Evolutionary conservation across 2,113 vertebrate genomes (phyloP).

Genomic region (Dicrurus megarhynchus): DNA sequence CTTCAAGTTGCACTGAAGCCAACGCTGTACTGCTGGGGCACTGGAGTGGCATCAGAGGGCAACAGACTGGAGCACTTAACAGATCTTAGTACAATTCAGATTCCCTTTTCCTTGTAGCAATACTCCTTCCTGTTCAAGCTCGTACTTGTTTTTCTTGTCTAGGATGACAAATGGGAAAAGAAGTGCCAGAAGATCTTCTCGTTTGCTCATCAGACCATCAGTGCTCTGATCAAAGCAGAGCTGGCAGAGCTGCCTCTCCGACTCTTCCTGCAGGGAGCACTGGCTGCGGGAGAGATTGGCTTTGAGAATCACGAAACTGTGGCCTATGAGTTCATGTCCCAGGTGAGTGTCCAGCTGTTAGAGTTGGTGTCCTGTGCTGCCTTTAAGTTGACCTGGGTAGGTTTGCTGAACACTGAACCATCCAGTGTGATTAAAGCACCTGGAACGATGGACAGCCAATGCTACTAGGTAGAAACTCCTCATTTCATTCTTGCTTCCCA

Average conservation of each 20-base stretch:
- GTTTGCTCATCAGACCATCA: conserved; percentile 97
- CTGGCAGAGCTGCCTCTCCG: conserved; percentile 92
- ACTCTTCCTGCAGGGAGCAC: conserved; percentile 95
- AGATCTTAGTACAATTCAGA: background rate
- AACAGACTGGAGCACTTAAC: background rate
- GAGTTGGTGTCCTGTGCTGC: background rate
- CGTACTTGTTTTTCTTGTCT: background rate
- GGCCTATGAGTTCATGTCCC: conserved; percentile 99
- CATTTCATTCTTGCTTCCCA: conserved; percentile 24
- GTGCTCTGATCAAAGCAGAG: conserved; percentile 96
- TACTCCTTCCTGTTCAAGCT: background rate
- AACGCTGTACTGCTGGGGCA: background rate
- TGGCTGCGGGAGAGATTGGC: conserved; percentile 95
- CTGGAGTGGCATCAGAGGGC: background rate
- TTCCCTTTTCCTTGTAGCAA: background rate
- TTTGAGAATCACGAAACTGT: conserved; percentile 99
- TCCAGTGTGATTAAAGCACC: background rate
- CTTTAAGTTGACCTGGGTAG: background rate
- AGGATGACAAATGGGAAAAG: conserved; percentile 99
- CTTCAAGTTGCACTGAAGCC: no score
- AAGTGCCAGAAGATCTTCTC: conserved; percentile 99
- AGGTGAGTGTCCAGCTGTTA: conserved; percentile 69
- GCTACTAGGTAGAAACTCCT: background rate
- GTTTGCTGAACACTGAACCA: background rate
- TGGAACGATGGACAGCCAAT: background rate